A percentile compares a stretch with the other conserved stretches of the same genome.
Conservation (phyloP, 2,113 vertebrate species). For the Hucho hucho region DNA sequence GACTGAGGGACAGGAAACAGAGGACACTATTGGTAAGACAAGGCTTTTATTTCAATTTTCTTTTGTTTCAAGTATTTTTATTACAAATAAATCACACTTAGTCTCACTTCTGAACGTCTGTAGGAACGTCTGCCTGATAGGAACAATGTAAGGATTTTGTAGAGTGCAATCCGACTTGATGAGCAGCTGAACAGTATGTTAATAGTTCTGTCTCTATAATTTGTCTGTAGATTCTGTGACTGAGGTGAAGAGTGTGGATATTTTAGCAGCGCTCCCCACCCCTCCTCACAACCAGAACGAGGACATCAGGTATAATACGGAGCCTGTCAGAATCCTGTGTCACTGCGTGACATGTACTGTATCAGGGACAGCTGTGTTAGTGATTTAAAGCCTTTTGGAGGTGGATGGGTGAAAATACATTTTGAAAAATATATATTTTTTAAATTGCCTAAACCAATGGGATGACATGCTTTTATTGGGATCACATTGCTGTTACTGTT, state of each 20-base stretch:
- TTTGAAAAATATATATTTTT: no score
- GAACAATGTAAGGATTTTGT: background rate
- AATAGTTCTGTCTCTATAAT: slow-evolving; percentile 49
- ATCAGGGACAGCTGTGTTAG: no score
- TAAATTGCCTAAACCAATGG: no score
- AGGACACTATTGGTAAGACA: slow-evolving; percentile 76
- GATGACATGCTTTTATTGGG: no score
- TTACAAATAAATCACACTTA: no score
- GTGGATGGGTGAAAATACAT: no score
- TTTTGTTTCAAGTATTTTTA: no score
- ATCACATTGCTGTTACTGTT: no score
- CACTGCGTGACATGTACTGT: background rate
- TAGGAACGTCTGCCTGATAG: no score
- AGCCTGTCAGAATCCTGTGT: background rate
- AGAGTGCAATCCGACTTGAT: slow-evolving; percentile 56
- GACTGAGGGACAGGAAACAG: slow-evolving; percentile 81
- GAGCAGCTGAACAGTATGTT: slow-evolving; percentile 72
- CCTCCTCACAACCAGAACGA: slow-evolving; percentile 99
- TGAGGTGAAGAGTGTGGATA: slow-evolving; percentile 89
- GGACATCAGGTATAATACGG: slow-evolving; percentile 85
- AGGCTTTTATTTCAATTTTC: background rate
- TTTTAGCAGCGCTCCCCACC: slow-evolving; percentile 94
- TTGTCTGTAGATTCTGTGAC: slow-evolving; percentile 73
- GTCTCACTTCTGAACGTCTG: no score
- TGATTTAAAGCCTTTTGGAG: no score